phyloP scores from a whole-genome alignment of 2,888 invertebrate species.

The Pecten maximus region DNA sequence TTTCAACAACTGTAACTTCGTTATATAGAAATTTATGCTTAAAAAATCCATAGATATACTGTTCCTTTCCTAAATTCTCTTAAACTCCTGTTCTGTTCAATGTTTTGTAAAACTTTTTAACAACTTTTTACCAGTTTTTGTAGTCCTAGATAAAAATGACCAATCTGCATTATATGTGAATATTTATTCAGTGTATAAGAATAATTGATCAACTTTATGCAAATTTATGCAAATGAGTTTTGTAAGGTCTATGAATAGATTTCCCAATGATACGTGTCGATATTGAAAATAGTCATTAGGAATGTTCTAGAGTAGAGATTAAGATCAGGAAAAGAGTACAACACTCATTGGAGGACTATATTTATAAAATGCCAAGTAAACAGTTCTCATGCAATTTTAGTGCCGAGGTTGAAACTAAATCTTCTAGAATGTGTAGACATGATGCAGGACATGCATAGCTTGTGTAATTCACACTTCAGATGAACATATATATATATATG shows the following conservation, averaged over 20 bases:
- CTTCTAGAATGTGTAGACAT: not conserved
- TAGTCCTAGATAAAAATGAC: too few species aligned
- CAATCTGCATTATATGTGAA: too few species aligned
- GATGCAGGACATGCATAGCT: not conserved
- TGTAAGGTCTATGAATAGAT: conserved; percentile 15
- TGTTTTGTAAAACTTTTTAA: too few species aligned
- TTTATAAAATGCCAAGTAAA: not conserved
- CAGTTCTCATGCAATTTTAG: not conserved
- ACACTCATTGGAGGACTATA: not conserved
- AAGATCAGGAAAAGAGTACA: not conserved
- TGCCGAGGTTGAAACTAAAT: not conserved
- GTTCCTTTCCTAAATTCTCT: too few species aligned
- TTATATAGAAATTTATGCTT: too few species aligned
- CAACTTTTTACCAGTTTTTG: too few species aligned
- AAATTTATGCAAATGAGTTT: not conserved
- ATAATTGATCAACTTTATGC: not conserved
- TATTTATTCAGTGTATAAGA: not conserved
- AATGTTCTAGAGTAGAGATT: not conserved
- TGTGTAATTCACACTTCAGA: not conserved
- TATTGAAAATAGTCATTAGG: not conserved
- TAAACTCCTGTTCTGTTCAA: too few species aligned
- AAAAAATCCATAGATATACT: too few species aligned
- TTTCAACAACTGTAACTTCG: too few species aligned
- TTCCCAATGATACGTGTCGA: not conserved
- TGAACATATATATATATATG: not conserved